These are phyloP conservation scores for Acanthis flammea DNA, from an alignment of 2,797 vertebrate genomes.

Conservation along the genomic window DNA sequence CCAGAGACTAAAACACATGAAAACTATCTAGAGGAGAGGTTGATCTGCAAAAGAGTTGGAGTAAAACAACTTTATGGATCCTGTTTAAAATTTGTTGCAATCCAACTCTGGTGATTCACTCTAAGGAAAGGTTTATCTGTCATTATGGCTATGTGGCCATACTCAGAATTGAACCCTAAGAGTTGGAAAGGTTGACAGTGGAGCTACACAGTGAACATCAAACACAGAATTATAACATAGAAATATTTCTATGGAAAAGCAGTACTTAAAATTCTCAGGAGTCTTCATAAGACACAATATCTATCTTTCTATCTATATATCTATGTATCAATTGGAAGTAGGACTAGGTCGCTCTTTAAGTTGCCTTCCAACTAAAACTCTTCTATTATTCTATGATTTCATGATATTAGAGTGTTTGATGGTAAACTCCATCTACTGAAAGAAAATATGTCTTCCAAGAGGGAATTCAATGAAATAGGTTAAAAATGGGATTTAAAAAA, in stretches of 20 bases:
- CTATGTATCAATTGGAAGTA: fast-evolving
- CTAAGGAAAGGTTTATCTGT: not conserved
- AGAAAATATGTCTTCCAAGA: not conserved
- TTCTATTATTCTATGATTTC: not conserved
- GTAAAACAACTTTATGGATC: not conserved
- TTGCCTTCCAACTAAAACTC: not conserved
- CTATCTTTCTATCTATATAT: not conserved
- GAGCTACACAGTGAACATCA: not conserved
- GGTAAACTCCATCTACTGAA: not conserved
- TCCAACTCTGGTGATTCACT: not conserved
- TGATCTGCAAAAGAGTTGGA: not conserved
- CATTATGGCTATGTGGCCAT: not conserved
- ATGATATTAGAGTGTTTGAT: not conserved
- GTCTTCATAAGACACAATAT: not conserved
- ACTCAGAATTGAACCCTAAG: not conserved
- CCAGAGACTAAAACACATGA: not conserved
- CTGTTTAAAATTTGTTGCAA: not conserved
- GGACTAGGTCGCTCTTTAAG: not conserved
- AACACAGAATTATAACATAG: not conserved
- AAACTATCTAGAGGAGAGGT: not conserved
- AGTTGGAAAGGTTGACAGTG: not conserved
- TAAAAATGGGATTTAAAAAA: not conserved
- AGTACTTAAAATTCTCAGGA: not conserved
- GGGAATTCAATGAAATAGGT: not conserved
- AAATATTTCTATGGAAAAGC: not conserved